Evolutionary conservation across 1,140 invertebrate genomes (phyloP), one percentile per base, ranked within the genome.

Genomic region (Drosophila navojoa): DNA sequence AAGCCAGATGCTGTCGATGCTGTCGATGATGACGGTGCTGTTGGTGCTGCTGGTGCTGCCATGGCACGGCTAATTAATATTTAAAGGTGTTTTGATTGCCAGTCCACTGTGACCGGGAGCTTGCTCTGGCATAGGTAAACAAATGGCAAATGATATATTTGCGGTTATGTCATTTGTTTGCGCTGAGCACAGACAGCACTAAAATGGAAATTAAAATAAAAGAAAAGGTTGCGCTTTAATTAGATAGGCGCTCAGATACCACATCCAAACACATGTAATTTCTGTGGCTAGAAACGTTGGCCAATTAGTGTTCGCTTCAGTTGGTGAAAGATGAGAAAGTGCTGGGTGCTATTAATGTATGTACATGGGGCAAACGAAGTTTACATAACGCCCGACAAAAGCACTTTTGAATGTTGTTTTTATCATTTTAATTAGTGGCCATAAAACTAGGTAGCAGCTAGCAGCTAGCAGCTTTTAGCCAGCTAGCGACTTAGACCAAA

Each of bases 61-160:
- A 9, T 32, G 59, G 60, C 79, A 82, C 25, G 82, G 61, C 76
- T 86, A 86, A 86, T 86, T 86, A 86, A 86, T 86, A 86, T 86
- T 86, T 86, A 71, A 79, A 79, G 81, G 84, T 82, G 84, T 66
- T 81, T 77, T 63, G 45, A 75, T 76, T 42, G 58, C 58, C 25
- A 52, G 32, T 44, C 68, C 62, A 61, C 68, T 72, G 64, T 22
- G 49, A 13, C 49, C 40, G 5, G 15, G 11, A 44, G 47, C 29
- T 7, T 9, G 32, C 32, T 32, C 6, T 9, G 32, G 32, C 32
- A 32, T 9, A 32, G 32, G 32, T 29, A 38, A 45, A 35, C 49
- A 52, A 52, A 67, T 58, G 68, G 29, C 50, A 70, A 45, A 54
- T 55, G 29, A 50, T 59, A 63, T 45, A 42, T 62, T 71, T 77